These are phyloP conservation scores for Vulpes ferrilata DNA, from an alignment of 2,113 vertebrate species.

Conservation along the genomic window DNA sequence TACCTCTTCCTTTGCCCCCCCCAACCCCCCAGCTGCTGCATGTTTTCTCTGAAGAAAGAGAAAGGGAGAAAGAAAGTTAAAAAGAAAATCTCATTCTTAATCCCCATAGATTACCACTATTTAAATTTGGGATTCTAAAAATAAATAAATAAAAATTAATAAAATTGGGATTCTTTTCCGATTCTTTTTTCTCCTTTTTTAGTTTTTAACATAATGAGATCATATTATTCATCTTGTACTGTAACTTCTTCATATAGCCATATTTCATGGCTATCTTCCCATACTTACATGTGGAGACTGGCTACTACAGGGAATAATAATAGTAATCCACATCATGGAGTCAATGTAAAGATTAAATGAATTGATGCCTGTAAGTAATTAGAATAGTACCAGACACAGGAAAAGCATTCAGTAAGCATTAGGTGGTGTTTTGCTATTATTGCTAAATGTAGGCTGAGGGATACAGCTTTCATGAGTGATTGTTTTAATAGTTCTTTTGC, in stretches of 20 bases:
- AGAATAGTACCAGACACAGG: not conserved
- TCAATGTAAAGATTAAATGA: not conserved
- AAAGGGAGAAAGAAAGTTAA: not conserved
- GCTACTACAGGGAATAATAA: not conserved
- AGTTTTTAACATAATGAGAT: not conserved
- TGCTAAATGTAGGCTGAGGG: not conserved
- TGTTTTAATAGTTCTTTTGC: not conserved
- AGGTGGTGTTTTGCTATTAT: not conserved
- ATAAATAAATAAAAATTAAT: too few relatives aligned
- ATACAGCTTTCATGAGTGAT: not conserved
- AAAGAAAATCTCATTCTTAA: not conserved
- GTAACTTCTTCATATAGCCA: not conserved
- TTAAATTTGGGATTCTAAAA: not conserved
- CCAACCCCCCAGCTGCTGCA: too few relatives aligned
- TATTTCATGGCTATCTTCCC: not conserved
- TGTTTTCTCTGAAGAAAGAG: not conserved
- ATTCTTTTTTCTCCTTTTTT: not conserved
- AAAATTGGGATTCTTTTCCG: not conserved
- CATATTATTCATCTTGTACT: not conserved
- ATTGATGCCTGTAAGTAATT: not conserved
- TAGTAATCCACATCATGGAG: not conserved
- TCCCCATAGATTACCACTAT: not conserved
- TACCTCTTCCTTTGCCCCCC: not conserved
- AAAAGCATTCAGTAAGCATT: not conserved
- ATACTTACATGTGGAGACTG: not conserved